A percentile compares a stretch with the other conserved stretches of the same genome.
Evolutionary conservation across 2,888 invertebrate species (phyloP).

Genomic region (Archaeoteleia sp.): DNA sequence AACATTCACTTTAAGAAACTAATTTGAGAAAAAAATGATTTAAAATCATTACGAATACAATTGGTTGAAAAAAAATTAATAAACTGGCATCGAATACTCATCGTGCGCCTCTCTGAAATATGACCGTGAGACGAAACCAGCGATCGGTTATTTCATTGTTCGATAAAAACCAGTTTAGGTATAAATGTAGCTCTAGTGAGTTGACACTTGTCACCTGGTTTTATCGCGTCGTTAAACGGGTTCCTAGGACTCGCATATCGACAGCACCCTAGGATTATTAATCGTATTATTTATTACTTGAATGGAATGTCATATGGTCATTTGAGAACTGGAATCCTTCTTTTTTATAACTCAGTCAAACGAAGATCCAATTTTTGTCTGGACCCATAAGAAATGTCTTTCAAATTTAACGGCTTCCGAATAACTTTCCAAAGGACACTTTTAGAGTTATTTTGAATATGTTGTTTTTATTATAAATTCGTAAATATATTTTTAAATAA

Average conservation of each 20-base stretch:
- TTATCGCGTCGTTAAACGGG: conserved; percentile 70
- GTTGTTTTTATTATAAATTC: no score
- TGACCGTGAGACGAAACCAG: conserved; percentile 49
- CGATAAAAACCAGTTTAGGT: conserved; percentile 49
- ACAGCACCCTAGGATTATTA: conserved; percentile 63
- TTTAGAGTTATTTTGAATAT: conserved; percentile 19
- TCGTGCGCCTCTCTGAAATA: conserved; percentile 46
- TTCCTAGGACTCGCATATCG: conserved; percentile 57
- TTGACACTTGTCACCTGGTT: conserved; percentile 72
- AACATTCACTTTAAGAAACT: conserved; percentile 21
- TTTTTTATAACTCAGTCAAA: conserved; percentile 23
- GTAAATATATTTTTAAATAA: no score
- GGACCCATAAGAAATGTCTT: conserved; percentile 16
- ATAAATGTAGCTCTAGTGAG: conserved; percentile 46
- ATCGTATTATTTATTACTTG: conserved; percentile 67
- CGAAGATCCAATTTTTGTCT: conserved; percentile 38
- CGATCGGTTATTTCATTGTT: conserved; percentile 47
- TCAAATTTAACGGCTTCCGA: conserved; percentile 24
- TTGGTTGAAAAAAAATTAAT: conserved; percentile 53
- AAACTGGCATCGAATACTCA: conserved; percentile 42
- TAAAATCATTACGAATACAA: conserved; percentile 41
- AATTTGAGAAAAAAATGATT: conserved; percentile 26
- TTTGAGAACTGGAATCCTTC: conserved; percentile 30
- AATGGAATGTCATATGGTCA: conserved; percentile 53
- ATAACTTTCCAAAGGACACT: conserved; percentile 20